Base-by-base conservation (phyloP, 2,888 invertebrate species). In the Cabera pusaria region DNA sequence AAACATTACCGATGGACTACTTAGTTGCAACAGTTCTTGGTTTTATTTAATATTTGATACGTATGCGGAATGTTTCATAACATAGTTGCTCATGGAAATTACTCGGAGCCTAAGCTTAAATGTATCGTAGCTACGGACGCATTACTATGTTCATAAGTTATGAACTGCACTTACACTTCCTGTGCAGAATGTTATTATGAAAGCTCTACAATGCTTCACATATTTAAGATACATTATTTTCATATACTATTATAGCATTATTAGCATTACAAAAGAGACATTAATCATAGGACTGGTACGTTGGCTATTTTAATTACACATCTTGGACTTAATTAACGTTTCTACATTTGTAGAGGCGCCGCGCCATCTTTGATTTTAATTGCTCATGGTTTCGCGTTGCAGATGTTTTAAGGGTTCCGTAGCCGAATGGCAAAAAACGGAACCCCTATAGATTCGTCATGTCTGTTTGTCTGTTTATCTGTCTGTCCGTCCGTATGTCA, bases 301-400 rank as follows among this genome's bases (percentile, higher is more conserved):
- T 46, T 39, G 22, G 14, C 29, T 29, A 43, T 50, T 58, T 56
- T 58, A 54, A 54, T 52, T 56, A 50, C 39, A 41, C 32, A 38
- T 33, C 41, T 37, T 35, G 34, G 36, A 26, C 39, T 38, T 41
- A 47, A 51, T 55, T 54, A 52, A 43, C 42, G 42, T 45, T 55
- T 46, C 42, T 56, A 36, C 34, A 37, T 42, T 51, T 50, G 40
- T 37, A 49, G 55, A 50, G 49, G 42, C 52, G 14, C 14, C 14
- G n/a, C n/a, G n/a, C 35, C 38, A 27, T 51, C 46, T 50, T 41
- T 52, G 35, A 56, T 56, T 65, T 58, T 60, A 61, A 64, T 64
- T 63, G 57, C 53, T 37, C 37, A 51, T 49, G 52, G 60, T 59
- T 65, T 38, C 34, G 31, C 28, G 55, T 55, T 18, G 54, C 52